Evolutionary conservation across 2,888 invertebrate genomes (phyloP), one percentile per base, ranked within the genome.

Genomic region (Phortica magna): DNA sequence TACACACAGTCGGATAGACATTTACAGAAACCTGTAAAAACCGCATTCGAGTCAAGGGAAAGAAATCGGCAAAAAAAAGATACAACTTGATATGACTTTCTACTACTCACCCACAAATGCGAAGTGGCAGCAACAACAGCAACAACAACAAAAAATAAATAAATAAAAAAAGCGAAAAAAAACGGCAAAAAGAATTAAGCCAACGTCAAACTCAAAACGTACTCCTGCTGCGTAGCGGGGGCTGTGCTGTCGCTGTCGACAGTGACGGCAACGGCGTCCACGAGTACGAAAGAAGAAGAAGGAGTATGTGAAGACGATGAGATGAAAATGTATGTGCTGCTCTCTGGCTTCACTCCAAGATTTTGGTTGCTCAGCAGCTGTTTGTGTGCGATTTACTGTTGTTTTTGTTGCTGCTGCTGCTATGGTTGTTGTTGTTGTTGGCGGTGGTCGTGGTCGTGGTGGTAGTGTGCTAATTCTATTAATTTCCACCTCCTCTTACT

Each of bases 51-150:
- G 59, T 59, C 59, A n/a, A 59, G 59, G 7, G 19, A 59, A 48
- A 48, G 48, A 48, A 48, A 14, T 48, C 48, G 14, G 48, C 48
- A 48, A 12, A 48, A 48, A 48, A 48, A 48, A 48, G 48, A 48
- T 70, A 70, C 48, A 53, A 55, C 22, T 55, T 9, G 14, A 67
- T 71, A 55, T 31, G 31, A 22, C 48, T 71, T 31, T 55, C 48
- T 80, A 74, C 80, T 83, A 83, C 82, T 83, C 82, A 83, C 82
- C 78, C 80, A 73, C 59, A 83, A 83, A 73, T 57, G 19, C 59
- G 42, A 17, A 17, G 77, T 43, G 76, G 79, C 76, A 77, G 79
- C 75, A 39, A 9, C 70, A 17, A 17, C 48, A 77, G 77, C 64
- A 82, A 79, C 19, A 61, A 17, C 19, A 61, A 31, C 39, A 41